Percentiles rank a stretch among this genome's conserved stretches.
phyloP scores from a whole-genome alignment of 2,888 invertebrate genomes.

The Notodonta dromedarius region DNA sequence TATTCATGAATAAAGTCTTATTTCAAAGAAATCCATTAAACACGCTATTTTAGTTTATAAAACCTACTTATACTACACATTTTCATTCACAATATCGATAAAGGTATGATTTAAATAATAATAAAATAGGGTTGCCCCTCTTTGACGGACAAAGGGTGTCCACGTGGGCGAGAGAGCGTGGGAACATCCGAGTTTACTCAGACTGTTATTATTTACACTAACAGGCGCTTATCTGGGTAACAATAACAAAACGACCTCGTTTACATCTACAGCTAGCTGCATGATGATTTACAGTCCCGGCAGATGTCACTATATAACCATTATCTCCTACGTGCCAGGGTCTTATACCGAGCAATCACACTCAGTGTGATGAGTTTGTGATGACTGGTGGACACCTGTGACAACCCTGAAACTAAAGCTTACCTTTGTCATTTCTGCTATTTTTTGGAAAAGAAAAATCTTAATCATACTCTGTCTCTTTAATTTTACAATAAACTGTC shows the following conservation, averaged over 20 bases:
- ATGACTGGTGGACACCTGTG: no score
- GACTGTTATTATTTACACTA: background rate
- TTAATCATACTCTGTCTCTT: no score
- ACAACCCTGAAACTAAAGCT: no score
- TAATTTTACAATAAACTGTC: no score
- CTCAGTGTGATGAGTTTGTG: no score
- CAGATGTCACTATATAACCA: background rate
- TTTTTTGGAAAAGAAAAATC: no score
- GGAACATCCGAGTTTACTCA: background rate
- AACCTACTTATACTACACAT: no score
- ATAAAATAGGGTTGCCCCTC: background rate
- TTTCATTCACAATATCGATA: background rate
- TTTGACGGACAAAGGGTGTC: background rate
- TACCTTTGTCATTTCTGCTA: no score
- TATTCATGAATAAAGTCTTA: no score
- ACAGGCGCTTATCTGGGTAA: constrained; percentile 1
- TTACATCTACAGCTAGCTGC: background rate
- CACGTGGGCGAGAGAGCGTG: constrained; percentile 2
- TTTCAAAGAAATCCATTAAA: no score
- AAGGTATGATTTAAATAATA: background rate
- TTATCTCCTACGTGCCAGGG: background rate
- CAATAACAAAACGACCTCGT: constrained; percentile 3
- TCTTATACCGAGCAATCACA: background rate
- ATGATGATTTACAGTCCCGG: background rate
- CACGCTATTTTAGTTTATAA: no score